Conservation (phyloP, 2,797 vertebrate genomes). For the Coregonus suidteri region DNA sequence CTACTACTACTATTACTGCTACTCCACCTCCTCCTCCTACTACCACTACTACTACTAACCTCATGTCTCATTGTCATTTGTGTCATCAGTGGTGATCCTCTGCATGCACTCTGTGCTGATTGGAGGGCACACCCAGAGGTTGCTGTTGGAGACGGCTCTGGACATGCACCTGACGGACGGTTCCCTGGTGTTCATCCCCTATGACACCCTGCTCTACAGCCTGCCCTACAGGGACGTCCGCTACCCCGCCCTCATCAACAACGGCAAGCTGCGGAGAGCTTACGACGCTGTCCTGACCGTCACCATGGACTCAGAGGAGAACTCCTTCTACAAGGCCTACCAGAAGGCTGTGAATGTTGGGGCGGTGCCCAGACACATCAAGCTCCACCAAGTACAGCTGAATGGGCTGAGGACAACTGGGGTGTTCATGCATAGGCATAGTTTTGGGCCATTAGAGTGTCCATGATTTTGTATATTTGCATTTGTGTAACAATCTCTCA, state of each 20-base stretch:
- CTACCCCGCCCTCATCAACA: conserved; percentile 67
- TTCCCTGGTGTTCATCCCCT: conserved; percentile 78
- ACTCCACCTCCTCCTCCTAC: background rate
- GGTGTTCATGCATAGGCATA: background rate
- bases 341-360: conserved; percentile 68
- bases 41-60: background rate
- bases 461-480: background rate
- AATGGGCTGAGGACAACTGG: background rate
- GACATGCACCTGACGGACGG: conserved; percentile 80
- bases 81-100: conserved; percentile 75
- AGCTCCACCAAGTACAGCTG: conserved; percentile 1
- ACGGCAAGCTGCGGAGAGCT: conserved; percentile 74
- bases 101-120: conserved; percentile 84
- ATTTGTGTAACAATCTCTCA: background rate
- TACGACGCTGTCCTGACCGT: conserved; percentile 81
- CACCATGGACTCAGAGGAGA: conserved; percentile 71
- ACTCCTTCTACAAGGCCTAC: conserved; percentile 77
- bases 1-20: no score
- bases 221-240: conserved; percentile 73
- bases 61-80: background rate
- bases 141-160: conserved; percentile 77
- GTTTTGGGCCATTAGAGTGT: background rate
- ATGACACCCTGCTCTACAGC: conserved; percentile 82
- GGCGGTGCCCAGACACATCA: conserved; percentile 56
- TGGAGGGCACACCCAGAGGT: conserved; percentile 72